Evolutionary conservation across 2,797 vertebrate genomes (phyloP).

Genomic region (Labroides dimidiatus): DNA sequence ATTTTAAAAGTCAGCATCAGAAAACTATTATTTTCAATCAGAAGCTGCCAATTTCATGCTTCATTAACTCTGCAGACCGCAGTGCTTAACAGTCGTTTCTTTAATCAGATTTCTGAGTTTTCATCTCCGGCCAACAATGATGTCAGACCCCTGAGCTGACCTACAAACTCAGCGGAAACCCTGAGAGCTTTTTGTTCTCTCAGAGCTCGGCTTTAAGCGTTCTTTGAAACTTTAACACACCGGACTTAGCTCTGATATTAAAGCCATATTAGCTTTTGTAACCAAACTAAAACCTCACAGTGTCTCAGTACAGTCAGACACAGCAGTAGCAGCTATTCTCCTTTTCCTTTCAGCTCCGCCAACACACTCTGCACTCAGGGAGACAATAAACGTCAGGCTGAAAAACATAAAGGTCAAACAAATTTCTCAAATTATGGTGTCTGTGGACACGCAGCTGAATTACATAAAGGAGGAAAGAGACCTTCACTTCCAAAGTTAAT

Average conservation of each 20-base stretch:
- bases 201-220: neutral
- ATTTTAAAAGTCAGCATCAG: no score
- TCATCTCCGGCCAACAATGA: neutral
- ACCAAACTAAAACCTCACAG: neutral
- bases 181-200: neutral
- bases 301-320: neutral
- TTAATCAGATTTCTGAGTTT: slow-evolving; percentile 3
- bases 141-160: neutral
- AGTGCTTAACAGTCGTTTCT: neutral
- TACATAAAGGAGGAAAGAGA: neutral
- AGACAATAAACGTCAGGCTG: slow-evolving; percentile 11
- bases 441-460: neutral
- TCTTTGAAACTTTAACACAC: neutral
- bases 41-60: neutral
- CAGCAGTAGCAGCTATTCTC: neutral
- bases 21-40: neutral
- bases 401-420: slow-evolving; percentile 5
- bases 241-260: neutral
- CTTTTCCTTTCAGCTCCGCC: neutral
- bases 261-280: neutral
- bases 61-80: neutral
- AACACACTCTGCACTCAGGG: neutral
- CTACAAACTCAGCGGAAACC: neutral
- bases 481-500: neutral
- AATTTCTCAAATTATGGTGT: neutral